Evolutionary conservation across 2,113 vertebrate genomes (phyloP).

Genomic region (Oxygymnocypris stewartii): DNA sequence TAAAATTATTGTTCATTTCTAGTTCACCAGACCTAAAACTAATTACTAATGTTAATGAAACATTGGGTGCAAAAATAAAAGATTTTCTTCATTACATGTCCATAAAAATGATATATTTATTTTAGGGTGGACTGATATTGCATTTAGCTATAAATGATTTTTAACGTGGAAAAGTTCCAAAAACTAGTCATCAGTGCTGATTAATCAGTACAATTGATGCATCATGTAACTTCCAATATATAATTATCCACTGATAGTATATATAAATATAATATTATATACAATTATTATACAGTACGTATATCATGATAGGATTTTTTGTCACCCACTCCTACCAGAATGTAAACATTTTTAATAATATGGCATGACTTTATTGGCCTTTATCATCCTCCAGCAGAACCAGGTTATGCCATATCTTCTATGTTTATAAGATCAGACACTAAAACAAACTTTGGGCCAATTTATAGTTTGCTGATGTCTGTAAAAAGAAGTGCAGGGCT

Average conservation of each 20-base stretch:
- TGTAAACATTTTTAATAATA: background rate
- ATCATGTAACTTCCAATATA: background rate
- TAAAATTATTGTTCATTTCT: no score
- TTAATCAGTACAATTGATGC: background rate
- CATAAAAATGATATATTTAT: no score
- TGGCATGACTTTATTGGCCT: background rate
- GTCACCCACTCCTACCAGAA: background rate
- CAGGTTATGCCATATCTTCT: background rate
- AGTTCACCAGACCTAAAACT: no score
- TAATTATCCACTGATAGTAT: background rate
- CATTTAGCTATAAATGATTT: no score
- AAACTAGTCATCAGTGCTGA: background rate
- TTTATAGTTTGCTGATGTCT: constrained; percentile 42
- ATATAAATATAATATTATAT: background rate
- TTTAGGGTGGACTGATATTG: no score
- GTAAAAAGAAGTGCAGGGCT: constrained; percentile 40
- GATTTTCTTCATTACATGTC: no score
- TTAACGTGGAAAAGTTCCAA: background rate
- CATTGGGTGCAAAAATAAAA: no score
- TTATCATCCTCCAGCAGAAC: background rate
- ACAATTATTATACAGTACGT: background rate
- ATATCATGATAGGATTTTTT: no score
- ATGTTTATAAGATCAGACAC: background rate
- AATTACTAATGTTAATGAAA: no score
- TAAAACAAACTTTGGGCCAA: constrained; percentile 31